Evolutionary conservation across 2,797 vertebrate species (phyloP), one percentile per base, ranked within the genome.

Genomic region (Lates japonicus): DNA sequence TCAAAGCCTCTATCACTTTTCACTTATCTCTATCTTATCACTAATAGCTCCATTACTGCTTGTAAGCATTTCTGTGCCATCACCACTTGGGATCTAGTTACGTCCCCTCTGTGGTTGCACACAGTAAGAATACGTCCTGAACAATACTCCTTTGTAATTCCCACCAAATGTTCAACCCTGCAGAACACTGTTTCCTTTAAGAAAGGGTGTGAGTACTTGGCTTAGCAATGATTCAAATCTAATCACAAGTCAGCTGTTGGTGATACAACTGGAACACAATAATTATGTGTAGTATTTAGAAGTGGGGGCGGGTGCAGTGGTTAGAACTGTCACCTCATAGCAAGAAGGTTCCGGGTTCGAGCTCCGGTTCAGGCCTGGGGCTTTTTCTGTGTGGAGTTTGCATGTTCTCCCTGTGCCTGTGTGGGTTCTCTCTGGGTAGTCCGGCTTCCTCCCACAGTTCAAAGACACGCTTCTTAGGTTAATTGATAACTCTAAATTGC

Each of bases 31-130:
- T 29, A 29, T 29, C 25, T 29, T 58, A 10, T 64, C 51, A 20
- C 39, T 25, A 33, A 66, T 17, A 39, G 59, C 2, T 4, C 19
- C 39, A 41, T 66, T 61, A 39, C 42, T 66, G 37, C 55, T 70
- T 72, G 14, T 52, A 39, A 69, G 37, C 59, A 65, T 22, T 8
- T 78, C 8, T 52, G 17, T 35, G 46, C 58, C 7, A 54, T 5
- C 31, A 61, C 5, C 65, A 16, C 25, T 12, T 39, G 41, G 22
- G 61, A 75, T 61, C 51, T 13, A 14, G 41, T 29, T 14, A 41
- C 29, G 39, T 8, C 10, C 10, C 33, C 31, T 49, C 17, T 20
- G 2, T 20, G 13, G 55, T 20, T 3, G 1, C 22, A 71, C 76
- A 52, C 33, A n/a, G 10, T 9, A 33, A 25, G n/a, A 41, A 25